Conservation (phyloP, 2,113 vertebrate genomes). For the Elaphurus davidianus region DNA sequence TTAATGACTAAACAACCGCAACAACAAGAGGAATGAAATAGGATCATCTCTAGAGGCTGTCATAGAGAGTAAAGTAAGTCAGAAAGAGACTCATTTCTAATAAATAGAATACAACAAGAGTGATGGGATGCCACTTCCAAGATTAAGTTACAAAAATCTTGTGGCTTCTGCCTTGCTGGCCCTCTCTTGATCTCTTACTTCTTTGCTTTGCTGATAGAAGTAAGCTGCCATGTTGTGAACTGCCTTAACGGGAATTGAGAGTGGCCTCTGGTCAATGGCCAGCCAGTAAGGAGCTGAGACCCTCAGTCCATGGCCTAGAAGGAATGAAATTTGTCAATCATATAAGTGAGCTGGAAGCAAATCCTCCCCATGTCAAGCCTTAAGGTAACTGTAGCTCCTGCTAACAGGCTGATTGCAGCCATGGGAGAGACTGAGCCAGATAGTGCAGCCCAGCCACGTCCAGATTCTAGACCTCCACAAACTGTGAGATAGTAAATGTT, state of each 20-base stretch:
- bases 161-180: not conserved
- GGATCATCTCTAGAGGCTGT: not conserved
- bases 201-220: not conserved
- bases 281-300: not conserved
- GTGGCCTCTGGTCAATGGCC: not conserved
- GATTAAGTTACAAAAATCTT: not conserved
- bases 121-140: not conserved
- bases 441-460: not conserved
- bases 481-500: not conserved
- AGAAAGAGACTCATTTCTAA: not conserved
- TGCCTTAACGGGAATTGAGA: not conserved
- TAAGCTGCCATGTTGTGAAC: not conserved
- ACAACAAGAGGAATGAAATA: not conserved
- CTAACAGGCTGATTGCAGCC: not conserved
- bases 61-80: not conserved
- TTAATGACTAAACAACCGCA: not conserved
- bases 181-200: not conserved
- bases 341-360: not conserved
- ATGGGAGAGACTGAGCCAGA: not conserved
- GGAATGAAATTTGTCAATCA: not conserved
- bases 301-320: not conserved
- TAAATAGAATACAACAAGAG: not conserved
- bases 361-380: not conserved
- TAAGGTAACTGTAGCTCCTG: not conserved
- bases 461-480: not conserved